These are phyloP conservation scores for Pionites leucogaster DNA, from an alignment of 2,113 vertebrate species.

Conservation along the genomic window DNA sequence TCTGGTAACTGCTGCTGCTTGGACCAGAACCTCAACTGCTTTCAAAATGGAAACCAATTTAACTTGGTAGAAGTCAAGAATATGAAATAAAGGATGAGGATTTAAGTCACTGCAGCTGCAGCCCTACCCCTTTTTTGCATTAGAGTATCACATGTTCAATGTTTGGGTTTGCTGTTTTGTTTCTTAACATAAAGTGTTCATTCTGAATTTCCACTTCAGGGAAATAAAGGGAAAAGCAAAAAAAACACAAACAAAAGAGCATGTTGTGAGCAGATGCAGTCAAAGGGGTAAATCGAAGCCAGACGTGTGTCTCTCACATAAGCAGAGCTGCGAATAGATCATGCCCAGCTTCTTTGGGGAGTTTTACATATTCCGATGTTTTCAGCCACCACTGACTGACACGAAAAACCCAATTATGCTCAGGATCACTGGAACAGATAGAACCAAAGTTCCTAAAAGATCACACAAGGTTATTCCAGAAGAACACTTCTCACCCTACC, in stretches of 20 bases:
- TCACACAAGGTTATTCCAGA: neutral
- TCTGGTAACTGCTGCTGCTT: neutral
- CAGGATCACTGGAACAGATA: neutral
- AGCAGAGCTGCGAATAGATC: neutral
- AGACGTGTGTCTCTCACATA: neutral
- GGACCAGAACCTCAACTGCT: neutral
- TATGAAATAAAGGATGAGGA: neutral
- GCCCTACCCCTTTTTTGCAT: neutral
- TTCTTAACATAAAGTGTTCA: constrained; percentile 9
- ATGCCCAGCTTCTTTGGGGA: neutral
- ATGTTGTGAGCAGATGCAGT: neutral
- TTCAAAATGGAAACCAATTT: neutral
- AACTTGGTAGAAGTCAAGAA: neutral
- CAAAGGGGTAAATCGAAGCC: constrained; percentile 5
- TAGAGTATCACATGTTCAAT: neutral
- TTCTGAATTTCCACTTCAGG: constrained; percentile 39
- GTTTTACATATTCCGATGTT: neutral
- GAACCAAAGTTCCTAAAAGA: neutral
- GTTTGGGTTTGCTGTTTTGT: neutral
- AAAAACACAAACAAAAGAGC: neutral
- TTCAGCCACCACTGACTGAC: neutral
- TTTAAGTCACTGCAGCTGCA: neutral
- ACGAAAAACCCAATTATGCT: neutral
- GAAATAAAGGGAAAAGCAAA: neutral
- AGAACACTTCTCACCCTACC: neutral